A percentile compares a stretch with the other conserved stretches of the same genome.
phyloP scores from a whole-genome alignment of 1,140 invertebrate genomes.

The Zaprionus inermis region DNA sequence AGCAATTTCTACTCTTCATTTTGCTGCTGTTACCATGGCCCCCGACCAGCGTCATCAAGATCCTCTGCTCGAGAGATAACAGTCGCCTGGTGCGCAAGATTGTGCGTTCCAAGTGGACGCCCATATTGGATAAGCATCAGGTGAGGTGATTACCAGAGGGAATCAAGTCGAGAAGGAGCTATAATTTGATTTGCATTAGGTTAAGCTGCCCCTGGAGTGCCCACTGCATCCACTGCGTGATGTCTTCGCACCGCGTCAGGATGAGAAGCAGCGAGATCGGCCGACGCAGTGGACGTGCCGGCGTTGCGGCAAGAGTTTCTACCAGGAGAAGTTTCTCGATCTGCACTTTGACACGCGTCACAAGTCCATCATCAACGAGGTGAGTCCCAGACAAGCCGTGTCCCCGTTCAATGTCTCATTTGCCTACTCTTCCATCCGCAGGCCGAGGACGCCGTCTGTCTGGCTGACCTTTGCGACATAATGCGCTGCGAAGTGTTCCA shows the following conservation, averaged over 20 bases:
- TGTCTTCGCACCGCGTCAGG: constrained; percentile 93
- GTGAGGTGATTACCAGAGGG: constrained; percentile 81
- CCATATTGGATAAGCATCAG: constrained; percentile 93
- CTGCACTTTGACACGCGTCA: constrained; percentile 96
- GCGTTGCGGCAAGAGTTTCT: constrained; percentile 95
- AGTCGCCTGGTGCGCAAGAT: constrained; percentile 94
- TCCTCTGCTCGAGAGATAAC: constrained; percentile 94
- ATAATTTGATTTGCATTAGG: constrained; percentile 57
- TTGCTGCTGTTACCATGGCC: constrained; percentile 94
- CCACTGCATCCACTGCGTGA: constrained; percentile 94
- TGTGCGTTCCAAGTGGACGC: constrained; percentile 95
- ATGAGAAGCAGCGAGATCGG: constrained; percentile 91
- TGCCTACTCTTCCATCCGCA: constrained; percentile 69
- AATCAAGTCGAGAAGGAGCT: neutral
- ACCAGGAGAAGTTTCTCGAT: constrained; percentile 94
- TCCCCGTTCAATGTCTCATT: too few species aligned
- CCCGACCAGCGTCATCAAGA: constrained; percentile 92
- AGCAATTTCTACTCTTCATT: constrained; percentile 87
- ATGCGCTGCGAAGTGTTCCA: constrained; percentile 96
- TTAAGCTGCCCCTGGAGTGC: constrained; percentile 92
- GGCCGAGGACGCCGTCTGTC: constrained; percentile 95
- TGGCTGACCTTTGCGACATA: constrained; percentile 97
- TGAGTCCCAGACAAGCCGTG: too few species aligned
- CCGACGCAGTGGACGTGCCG: constrained; percentile 95
- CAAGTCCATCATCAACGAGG: constrained; percentile 93